A percentile compares a stretch with the other conserved stretches of the same genome.
These are phyloP conservation scores for Enoplosus armatus DNA, from an alignment of 2,797 vertebrate genomes.

Conservation along the genomic window DNA sequence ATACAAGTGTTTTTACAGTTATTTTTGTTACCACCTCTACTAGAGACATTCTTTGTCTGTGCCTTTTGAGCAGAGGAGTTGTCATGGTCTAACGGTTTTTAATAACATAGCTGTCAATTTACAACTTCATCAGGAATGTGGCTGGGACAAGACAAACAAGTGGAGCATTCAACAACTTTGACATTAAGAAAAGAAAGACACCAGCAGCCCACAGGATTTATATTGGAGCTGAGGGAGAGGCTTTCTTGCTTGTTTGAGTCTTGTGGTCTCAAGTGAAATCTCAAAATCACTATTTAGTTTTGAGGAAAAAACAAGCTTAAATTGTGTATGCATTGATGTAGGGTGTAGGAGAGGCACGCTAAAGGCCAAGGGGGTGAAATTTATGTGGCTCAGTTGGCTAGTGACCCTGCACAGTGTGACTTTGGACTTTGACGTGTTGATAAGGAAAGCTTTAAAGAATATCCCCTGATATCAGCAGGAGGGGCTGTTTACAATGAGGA, in stretches of 20 bases:
- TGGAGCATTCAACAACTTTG: constrained; percentile 4
- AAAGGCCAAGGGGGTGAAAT: not conserved
- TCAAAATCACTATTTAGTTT: constrained; percentile 1
- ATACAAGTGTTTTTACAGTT: not conserved
- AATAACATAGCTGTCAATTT: constrained; percentile 58
- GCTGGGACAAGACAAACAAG: constrained; percentile 32
- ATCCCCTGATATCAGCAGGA: constrained; percentile 32
- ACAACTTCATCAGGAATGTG: constrained; percentile 52
- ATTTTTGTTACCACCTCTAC: not conserved
- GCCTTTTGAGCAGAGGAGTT: constrained; percentile 12
- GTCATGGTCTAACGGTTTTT: constrained; percentile 56
- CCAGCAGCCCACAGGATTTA: not conserved
- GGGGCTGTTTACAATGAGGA: constrained; percentile 26
- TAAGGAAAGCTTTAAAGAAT: constrained; percentile 49
- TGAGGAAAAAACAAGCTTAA: not conserved
- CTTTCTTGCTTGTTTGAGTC: not conserved
- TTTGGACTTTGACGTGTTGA: constrained; percentile 56
- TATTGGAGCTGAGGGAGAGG: not conserved
- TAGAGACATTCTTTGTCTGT: constrained; percentile 20
- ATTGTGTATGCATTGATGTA: not conserved
- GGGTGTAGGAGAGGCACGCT: not conserved
- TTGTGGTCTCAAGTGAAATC: not conserved
- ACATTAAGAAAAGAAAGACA: constrained; percentile 31
- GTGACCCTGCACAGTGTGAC: constrained; percentile 17
- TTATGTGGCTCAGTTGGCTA: constrained; percentile 7